A percentile compares a stretch with the other conserved stretches of the same genome.
These are phyloP conservation scores for Gadopsis marmoratus DNA, from an alignment of 2,797 vertebrate species.

Conservation along the genomic window DNA sequence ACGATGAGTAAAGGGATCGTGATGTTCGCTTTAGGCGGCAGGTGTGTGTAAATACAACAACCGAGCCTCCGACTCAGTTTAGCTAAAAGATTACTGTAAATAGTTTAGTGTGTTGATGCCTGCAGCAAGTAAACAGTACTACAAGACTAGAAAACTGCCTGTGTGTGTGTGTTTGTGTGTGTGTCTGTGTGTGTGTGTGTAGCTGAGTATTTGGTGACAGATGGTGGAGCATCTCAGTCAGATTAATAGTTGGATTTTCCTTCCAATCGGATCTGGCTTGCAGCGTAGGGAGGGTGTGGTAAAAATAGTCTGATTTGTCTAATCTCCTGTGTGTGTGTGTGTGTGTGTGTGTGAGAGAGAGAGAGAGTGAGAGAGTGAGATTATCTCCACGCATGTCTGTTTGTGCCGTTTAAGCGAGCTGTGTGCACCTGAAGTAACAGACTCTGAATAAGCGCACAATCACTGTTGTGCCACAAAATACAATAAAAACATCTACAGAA, in stretches of 20 bases:
- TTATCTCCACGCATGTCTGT: slow-evolving; percentile 40
- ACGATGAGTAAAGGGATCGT: slow-evolving; percentile 12
- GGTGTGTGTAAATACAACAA: slow-evolving; percentile 52
- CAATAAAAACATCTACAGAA: neutral
- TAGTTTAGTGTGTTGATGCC: slow-evolving; percentile 59
- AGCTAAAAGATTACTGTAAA: slow-evolving; percentile 63
- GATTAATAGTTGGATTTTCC: slow-evolving; percentile 86
- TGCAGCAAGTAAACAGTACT: slow-evolving; percentile 40
- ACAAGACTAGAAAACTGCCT: neutral
- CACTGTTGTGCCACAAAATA: slow-evolving; percentile 3
- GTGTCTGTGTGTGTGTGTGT: slow-evolving; percentile 58
- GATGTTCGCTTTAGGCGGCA: slow-evolving; percentile 5
- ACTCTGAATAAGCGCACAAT: neutral
- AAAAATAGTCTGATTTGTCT: slow-evolving; percentile 84
- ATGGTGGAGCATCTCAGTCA: slow-evolving; percentile 84
- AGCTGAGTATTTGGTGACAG: slow-evolving; percentile 78
- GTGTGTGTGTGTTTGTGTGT: slow-evolving; percentile 34
- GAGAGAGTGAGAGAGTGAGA: slow-evolving; percentile 26
- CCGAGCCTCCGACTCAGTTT: slow-evolving; percentile 1
- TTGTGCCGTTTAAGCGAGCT: slow-evolving; percentile 12
- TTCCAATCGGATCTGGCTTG: slow-evolving; percentile 82
- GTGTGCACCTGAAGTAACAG: slow-evolving; percentile 5
- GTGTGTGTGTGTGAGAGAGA: slow-evolving; percentile 18
- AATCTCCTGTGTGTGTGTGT: slow-evolving; percentile 72
- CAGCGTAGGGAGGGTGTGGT: slow-evolving; percentile 74